phyloP scores from a whole-genome alignment of 2,797 vertebrate species.

The Ctenosaura bakeri region DNA sequence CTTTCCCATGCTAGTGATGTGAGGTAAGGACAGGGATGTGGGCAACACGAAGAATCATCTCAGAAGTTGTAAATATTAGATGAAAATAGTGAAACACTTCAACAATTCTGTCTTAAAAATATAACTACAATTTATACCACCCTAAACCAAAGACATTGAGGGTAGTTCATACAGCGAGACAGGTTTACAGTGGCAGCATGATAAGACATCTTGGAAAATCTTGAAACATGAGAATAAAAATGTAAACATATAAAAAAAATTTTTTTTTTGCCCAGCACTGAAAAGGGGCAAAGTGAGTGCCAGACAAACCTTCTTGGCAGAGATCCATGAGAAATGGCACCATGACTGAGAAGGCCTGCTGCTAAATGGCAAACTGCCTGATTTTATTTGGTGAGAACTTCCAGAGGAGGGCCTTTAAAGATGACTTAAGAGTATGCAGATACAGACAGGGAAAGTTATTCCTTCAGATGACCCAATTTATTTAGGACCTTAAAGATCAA shows the following conservation, averaged over 20 bases:
- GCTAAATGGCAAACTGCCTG: not conserved
- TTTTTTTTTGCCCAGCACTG: too few relatives aligned
- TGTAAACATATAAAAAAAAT: not conserved
- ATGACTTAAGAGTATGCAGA: not conserved
- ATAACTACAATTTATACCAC: not conserved
- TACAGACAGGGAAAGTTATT: not conserved
- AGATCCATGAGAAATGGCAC: not conserved
- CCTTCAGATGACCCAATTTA: not conserved
- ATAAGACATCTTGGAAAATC: not conserved
- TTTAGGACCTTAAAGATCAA: not conserved
- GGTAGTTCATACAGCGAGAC: not conserved
- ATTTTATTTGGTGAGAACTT: not conserved
- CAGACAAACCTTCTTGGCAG: not conserved
- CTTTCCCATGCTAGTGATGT: not conserved
- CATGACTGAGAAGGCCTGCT: not conserved
- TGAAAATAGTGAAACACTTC: not conserved
- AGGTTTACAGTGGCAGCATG: not conserved
- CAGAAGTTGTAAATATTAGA: not conserved
- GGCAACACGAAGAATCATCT: not conserved
- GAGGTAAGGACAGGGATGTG: not conserved
- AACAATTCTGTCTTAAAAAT: not conserved
- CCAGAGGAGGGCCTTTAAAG: not conserved
- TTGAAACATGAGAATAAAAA: not conserved
- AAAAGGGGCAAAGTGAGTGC: not conserved
- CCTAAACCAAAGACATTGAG: not conserved